phyloP scores from a whole-genome alignment of 2,888 invertebrate species.

The Agelastica alni region DNA sequence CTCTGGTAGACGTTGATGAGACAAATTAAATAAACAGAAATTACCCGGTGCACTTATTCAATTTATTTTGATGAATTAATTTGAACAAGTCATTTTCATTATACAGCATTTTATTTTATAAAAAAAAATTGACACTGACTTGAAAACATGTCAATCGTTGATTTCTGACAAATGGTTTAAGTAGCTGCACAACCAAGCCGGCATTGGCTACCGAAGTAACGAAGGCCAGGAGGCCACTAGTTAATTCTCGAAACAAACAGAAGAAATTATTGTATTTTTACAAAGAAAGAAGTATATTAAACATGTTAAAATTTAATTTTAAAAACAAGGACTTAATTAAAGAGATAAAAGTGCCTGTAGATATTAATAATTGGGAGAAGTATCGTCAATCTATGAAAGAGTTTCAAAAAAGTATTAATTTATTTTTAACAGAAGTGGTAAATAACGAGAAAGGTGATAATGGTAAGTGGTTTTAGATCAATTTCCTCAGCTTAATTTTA shows the following conservation, averaged over 20 bases:
- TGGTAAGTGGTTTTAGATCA: conserved; percentile 8
- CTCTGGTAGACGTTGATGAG: conserved; percentile 15
- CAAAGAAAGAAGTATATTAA: too few relatives aligned
- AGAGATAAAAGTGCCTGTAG: conserved; percentile 23
- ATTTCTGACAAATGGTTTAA: conserved; percentile 2
- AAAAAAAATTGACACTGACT: neutral
- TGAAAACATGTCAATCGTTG: too few relatives aligned
- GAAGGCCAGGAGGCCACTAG: too few relatives aligned
- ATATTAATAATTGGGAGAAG: conserved; percentile 32
- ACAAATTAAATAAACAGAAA: conserved; percentile 45
- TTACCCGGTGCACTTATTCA: conserved; percentile 50
- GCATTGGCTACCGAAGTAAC: too few relatives aligned
- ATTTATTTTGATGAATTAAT: conserved; percentile 50
- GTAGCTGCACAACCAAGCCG: too few relatives aligned
- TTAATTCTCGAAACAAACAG: too few relatives aligned
- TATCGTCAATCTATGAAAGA: conserved; percentile 33
- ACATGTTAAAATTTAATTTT: conserved; percentile 34
- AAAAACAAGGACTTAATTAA: conserved; percentile 30
- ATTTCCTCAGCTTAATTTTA: conserved; percentile 3
- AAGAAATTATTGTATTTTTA: too few relatives aligned
- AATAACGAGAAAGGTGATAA: conserved; percentile 28
- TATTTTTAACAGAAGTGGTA: conserved; percentile 38
- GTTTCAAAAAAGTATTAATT: conserved; percentile 37
- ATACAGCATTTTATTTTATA: conserved; percentile 20
- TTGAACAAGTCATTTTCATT: conserved; percentile 41